Evolutionary conservation across 35 echinoderm and acorn worm genomes (phyloP), one percentile per base, ranked within the genome.

Genomic region (Hemicentrotus pulcherrimus): DNA sequence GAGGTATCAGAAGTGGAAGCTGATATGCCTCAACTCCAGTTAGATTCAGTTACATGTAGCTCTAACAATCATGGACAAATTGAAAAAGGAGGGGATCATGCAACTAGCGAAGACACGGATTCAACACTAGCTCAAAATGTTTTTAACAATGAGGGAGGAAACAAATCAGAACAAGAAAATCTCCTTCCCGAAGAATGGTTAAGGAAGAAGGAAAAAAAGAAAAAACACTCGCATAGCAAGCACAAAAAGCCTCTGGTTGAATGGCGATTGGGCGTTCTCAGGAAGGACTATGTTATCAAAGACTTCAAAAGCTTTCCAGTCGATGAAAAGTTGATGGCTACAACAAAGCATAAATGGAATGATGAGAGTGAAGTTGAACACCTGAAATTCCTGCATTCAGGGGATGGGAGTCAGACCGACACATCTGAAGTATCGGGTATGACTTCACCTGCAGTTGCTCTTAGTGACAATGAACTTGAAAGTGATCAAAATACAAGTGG

Each of bases 101-200:
- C 65, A 28, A 18, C 65, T 78, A 78, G 65, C 6, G 65, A 78
- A 78, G 19, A 78, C 65, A 78, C 24, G 28, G 65, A 78, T 78
- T 4, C 24, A 28, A 78, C 65, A 90, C 32, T 31, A 90, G n/a
- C 32, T 32, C 15, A 90, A 33, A 90, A 28, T 90, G 88, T 47
- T 47, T 16, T 31, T 90, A 47, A 90, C 18, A 32, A 90, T 90
- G 48, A 93, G 58, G 91, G 90, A 14, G 90, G 30, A 58, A 58
- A 50, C 22, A 93, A 93, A 93, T 93, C 91, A 31, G 91, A 93
- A 93, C 91, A 93, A 58, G 91, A 93, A 58, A 93, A 93, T 93
- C 91, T 93, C 11, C 48, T 93, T 93, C 91, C 91, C 13, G 91
- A 93, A 58, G 30, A 22, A n/a, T 93, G 91, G 91, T 47, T 93